Evolutionary conservation across 2,888 invertebrate species (phyloP), one percentile per base, ranked within the genome.

Genomic region (Diarsia brunnea): DNA sequence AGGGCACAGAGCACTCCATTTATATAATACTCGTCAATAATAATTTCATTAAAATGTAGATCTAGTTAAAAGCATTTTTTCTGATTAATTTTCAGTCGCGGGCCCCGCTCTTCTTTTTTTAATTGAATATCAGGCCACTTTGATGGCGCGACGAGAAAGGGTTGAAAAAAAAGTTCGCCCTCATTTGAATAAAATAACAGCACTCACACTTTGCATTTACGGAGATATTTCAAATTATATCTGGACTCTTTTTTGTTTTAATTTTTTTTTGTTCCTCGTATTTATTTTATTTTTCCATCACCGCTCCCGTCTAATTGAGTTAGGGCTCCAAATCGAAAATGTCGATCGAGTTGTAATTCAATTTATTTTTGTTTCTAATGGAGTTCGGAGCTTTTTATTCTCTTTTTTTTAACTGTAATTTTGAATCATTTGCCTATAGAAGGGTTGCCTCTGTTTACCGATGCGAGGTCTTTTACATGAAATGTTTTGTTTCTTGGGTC

Each of bases 121-220:
- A 96, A 96, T 96, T 96, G 96, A 96, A 96, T 96, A 96, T 96
- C 96, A 95, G 95, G 96, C 96, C 96, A 96, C 96, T 96, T 96
- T 96, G 96, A 96, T 96, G 96, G 96, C 94, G 93, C 93, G 94
- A 90, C 92, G 95, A 93, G 95, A 95, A 96, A 95, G 94, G 96
- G 95, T 94, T 95, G 92, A 90, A 95, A 95, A 87, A 95, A 96
- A 96, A 96, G 94, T 95, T 96, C 93, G 91, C 93, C 95, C 96
- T 96, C 96, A 96, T 96, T 96, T 96, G 96, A 96, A 96, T 96
- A 96, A 96, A 96, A 96, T 96, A 96, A 96, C 96, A 96, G 95
- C 95, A 96, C 96, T 96, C 96, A 92, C 95, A 95, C 96, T 96
- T 96, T 96, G 95, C 96, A 96, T 96, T 96, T 96, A 95, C 96